Percentiles rank a stretch among this genome's conserved stretches.
Evolutionary conservation across 2,888 invertebrate species (phyloP).

Genomic region (Onchidella celtica): DNA sequence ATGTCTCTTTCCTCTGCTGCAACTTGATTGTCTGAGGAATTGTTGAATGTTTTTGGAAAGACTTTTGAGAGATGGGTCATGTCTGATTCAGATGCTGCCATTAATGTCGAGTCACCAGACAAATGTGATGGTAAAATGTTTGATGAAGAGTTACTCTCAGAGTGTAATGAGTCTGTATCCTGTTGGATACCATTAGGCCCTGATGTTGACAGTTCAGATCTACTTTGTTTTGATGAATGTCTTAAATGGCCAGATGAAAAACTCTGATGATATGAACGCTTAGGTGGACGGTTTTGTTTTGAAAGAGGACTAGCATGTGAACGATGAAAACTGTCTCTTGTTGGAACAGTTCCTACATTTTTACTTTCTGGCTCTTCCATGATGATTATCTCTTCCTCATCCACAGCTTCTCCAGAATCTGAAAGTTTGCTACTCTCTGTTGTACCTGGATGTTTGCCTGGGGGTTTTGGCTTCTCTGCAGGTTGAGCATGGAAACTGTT

Average conservation of each 20-base stretch:
- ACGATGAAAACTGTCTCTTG: background rate
- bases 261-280: conserved; percentile 39
- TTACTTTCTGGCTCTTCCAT: conserved; percentile 49
- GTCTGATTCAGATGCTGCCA: conserved; percentile 41
- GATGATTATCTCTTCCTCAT: conserved; percentile 50
- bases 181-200: conserved; percentile 25
- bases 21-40: conserved; percentile 15
- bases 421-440: background rate
- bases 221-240: conserved; percentile 36
- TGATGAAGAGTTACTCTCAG: conserved; percentile 33
- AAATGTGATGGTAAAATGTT: conserved; percentile 34
- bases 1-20: conserved; percentile 39
- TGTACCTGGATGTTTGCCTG: background rate
- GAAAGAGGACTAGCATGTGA: background rate
- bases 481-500: conserved; percentile 58
- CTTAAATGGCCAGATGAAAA: conserved; percentile 32
- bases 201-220: conserved; percentile 16
- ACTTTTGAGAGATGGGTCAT: conserved; percentile 41
- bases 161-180: conserved; percentile 33
- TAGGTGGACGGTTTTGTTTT: conserved; percentile 27
- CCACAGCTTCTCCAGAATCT: background rate
- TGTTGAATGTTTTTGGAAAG: conserved; percentile 39
- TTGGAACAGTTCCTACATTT: conserved; percentile 47
- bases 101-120: conserved; percentile 20
- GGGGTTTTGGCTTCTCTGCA: conserved; percentile 48